Conservation (phyloP, 23 tunicate species). For the Clavelina lepadiformis region DNA sequence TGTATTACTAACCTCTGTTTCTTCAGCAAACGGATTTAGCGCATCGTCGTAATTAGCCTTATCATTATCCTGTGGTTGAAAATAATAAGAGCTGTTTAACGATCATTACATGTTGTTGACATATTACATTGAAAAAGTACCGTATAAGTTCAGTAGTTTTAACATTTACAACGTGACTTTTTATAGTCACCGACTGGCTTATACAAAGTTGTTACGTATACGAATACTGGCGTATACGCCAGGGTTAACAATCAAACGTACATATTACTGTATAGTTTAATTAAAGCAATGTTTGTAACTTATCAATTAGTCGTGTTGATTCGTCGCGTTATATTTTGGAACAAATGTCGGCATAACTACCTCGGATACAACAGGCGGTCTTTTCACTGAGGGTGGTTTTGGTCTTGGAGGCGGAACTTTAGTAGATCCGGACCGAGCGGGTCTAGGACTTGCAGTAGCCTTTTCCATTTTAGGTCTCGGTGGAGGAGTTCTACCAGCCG, state of each 20-base stretch:
- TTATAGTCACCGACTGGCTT: no score
- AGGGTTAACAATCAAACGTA: no score
- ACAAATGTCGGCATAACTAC: background rate
- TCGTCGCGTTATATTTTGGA: background rate
- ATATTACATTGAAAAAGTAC: no score
- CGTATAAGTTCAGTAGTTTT: no score
- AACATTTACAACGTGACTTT: no score
- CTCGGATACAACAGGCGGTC: background rate
- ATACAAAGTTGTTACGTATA: background rate
- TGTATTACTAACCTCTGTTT: background rate
- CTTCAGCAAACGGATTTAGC: slow-evolving; percentile 45
- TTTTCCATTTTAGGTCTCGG: slow-evolving; percentile 18
- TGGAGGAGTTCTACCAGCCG: slow-evolving; percentile 4
- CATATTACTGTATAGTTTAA: no score
- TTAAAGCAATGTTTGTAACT: no score
- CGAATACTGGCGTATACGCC: slow-evolving; percentile 1
- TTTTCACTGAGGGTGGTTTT: slow-evolving; percentile 59
- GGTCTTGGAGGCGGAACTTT: slow-evolving; percentile 73
- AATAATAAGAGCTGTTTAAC: no score
- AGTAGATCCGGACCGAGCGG: background rate
- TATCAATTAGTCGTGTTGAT: background rate
- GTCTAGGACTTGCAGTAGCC: slow-evolving; percentile 6
- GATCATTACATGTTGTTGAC: no score
- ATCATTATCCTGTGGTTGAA: background rate
- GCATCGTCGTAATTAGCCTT: slow-evolving; percentile 37